Conservation (phyloP, 2,797 vertebrate species). For the Sebastes elongatus region DNA sequence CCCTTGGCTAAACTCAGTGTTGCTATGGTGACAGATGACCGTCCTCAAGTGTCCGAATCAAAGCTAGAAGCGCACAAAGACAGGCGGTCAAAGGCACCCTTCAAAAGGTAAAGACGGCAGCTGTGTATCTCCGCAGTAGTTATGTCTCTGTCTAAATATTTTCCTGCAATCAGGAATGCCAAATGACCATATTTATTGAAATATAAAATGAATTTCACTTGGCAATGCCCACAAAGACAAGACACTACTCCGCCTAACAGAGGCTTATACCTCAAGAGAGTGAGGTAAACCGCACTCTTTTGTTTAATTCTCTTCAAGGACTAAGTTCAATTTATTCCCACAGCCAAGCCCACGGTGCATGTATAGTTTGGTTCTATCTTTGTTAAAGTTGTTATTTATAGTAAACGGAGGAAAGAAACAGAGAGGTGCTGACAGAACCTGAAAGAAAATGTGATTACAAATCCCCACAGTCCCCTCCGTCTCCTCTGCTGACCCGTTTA, state of each 20-base stretch:
- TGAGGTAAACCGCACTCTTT: background rate
- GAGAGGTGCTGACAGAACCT: constrained; percentile 22
- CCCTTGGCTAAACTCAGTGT: constrained; percentile 52
- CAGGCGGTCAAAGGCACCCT: background rate
- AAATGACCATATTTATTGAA: background rate
- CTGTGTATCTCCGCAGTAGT: background rate
- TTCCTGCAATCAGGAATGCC: background rate
- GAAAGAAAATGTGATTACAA: constrained; percentile 20
- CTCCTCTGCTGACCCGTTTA: constrained; percentile 16
- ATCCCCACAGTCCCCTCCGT: constrained; percentile 1
- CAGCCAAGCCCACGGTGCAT: background rate
- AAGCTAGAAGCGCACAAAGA: constrained; percentile 12
- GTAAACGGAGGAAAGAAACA: background rate
- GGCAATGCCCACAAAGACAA: background rate
- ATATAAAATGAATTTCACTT: background rate
- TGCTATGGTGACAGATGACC: constrained; percentile 64
- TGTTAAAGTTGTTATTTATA: constrained; percentile 15
- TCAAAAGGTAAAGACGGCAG: background rate
- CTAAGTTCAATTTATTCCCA: background rate
- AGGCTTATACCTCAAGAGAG: background rate
- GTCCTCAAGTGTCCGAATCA: constrained; percentile 44
- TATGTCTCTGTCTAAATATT: background rate
- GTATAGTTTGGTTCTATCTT: background rate
- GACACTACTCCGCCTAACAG: background rate
- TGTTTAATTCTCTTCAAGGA: background rate